Percentiles rank a stretch among this genome's conserved stretches.
phyloP scores from a whole-genome alignment of 2,888 invertebrate species.

The Eupithecia centaureata region DNA sequence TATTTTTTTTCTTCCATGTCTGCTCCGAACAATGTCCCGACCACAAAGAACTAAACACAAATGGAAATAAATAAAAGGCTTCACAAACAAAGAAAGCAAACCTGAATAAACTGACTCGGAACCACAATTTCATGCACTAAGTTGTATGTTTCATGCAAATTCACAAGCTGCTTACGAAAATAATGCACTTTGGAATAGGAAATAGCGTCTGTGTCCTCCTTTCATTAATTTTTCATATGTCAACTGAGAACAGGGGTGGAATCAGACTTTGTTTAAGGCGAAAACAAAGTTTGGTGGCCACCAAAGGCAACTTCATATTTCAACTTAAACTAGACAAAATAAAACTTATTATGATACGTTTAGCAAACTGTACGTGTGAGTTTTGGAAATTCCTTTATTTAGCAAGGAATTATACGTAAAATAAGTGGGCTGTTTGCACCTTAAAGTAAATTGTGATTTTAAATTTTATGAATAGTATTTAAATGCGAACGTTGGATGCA shows the following conservation, averaged over 20 bases:
- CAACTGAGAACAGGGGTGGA: conserved; percentile 31
- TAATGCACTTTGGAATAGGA: conserved; percentile 38
- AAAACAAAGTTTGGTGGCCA: too few relatives aligned
- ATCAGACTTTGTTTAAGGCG: too few relatives aligned
- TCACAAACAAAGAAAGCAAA: conserved; percentile 4
- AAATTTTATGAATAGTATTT: too few relatives aligned
- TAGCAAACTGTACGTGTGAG: too few relatives aligned
- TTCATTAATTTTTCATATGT: conserved; percentile 43
- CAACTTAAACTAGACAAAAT: too few relatives aligned
- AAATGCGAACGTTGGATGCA: too few relatives aligned
- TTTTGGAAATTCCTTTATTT: too few relatives aligned
- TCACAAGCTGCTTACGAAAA: conserved; percentile 21
- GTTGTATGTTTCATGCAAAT: conserved; percentile 28
- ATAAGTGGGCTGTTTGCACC: too few relatives aligned
- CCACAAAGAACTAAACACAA: neutral
- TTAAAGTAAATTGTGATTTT: too few relatives aligned
- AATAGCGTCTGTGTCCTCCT: conserved; percentile 31
- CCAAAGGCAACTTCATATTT: too few relatives aligned
- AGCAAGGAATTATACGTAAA: too few relatives aligned
- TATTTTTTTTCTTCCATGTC: neutral
- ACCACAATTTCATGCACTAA: conserved; percentile 10
- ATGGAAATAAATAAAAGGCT: conserved; percentile 8
- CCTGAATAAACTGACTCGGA: neutral
- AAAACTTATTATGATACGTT: too few relatives aligned
- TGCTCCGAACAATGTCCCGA: neutral